Percentiles rank a stretch among this genome's conserved stretches.
phyloP scores from a whole-genome alignment of 2,888 invertebrate genomes.

The Callinectes sapidus region DNA sequence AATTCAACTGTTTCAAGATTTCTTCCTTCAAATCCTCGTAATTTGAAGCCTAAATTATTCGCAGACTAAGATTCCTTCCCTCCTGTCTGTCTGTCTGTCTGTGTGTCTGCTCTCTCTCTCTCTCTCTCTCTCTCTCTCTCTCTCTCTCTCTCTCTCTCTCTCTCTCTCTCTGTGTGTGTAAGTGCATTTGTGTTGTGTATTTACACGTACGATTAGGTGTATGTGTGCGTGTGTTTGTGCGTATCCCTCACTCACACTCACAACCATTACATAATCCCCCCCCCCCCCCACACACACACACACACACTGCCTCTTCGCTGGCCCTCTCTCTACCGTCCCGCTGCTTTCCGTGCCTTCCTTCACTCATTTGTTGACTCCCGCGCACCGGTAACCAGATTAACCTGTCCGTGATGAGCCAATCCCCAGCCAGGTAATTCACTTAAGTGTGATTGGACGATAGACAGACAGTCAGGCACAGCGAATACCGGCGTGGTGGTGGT shows the following conservation, averaged over 20 bases:
- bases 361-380: background rate
- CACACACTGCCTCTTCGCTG: background rate
- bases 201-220: too few species aligned
- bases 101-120: background rate
- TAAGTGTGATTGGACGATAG: conserved; percentile 15
- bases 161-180: background rate
- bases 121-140: background rate
- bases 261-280: background rate
- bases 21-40: background rate
- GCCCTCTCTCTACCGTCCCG: background rate
- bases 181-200: too few species aligned
- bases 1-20: background rate
- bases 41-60: background rate
- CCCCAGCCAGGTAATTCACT: conserved; percentile 34
- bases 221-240: too few species aligned
- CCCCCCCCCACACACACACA: background rate
- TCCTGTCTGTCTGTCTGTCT: background rate
- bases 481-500: background rate
- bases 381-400: conserved; percentile 8
- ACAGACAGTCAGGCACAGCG: background rate
- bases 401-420: conserved; percentile 30
- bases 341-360: background rate
- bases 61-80: background rate
- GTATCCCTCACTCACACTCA: background rate
- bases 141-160: background rate